Evolutionary conservation across 2,797 vertebrate genomes (phyloP), one percentile per base, ranked within the genome.

Genomic region (Periparus ater): DNA sequence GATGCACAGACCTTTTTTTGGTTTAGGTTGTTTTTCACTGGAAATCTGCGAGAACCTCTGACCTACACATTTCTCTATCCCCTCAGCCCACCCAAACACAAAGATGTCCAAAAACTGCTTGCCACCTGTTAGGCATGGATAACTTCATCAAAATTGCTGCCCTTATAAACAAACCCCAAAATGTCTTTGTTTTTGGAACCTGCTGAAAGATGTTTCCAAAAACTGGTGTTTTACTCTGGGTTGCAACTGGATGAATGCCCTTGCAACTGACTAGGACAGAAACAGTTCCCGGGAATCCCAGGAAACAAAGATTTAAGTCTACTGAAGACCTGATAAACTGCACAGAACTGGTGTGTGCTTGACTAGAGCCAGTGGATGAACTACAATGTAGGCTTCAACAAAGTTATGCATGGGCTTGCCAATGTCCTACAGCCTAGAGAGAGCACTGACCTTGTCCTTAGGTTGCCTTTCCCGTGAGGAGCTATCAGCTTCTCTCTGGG

Each of bases 311-410:
- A 61, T 57, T 74, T 50, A 40, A 3, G 50, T 94, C 7, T 4
- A 1, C 29, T 0, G 0, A 13, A 47, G 48, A 85, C 9, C 5
- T 18, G 11, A 9, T 11, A 66, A 66, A 6, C 45, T 82, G 53
- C 30, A 42, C n/a, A 60, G 55, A 82, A 34, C 45, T 68, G 26
- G 6, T 1, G 38, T 23, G 12, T 17, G 25, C 47, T 57, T 57
- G 47, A 12, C 42, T 17, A 23, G 40, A 81, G 29, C 7, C 42
- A 23, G 32, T 25, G 34, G 25, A 26, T 68, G 45, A 85, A 32
- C 3, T 29, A 11, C 18, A 47, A 0, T 2, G 1, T 3, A 29
- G n/a, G 9, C 25, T 30, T 76, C 19, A 26, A 50, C 80, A 54
- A 76, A 65, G 44, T 38, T 9, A 5, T 27, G 12, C 12, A 5